Conservation (phyloP, 2,888 invertebrate genomes). For the Liposcelis brunnea region DNA sequence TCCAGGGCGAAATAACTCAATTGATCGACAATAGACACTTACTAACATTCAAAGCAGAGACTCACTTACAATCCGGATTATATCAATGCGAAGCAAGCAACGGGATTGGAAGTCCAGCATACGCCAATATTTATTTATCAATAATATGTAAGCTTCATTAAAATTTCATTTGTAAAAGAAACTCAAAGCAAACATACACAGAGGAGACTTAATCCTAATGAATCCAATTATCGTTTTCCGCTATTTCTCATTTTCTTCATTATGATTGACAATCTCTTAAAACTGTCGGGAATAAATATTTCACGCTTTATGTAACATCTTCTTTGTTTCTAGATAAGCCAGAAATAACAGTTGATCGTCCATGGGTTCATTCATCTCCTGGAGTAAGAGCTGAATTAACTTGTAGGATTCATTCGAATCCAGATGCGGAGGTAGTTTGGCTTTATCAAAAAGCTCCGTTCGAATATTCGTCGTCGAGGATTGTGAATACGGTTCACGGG, state of each 20-base stretch:
- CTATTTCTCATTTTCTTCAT: conserved; percentile 12
- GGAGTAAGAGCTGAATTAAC: conserved; percentile 50
- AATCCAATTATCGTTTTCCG: background rate
- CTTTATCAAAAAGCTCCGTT: conserved; percentile 43
- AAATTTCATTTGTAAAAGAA: too few relatives aligned
- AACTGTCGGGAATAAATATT: too few relatives aligned
- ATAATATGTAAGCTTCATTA: conserved; percentile 44
- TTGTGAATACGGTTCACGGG: conserved; percentile 34
- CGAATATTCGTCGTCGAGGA: conserved; percentile 27
- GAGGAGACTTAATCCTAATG: too few relatives aligned
- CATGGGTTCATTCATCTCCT: conserved; percentile 57
- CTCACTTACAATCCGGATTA: too few relatives aligned
- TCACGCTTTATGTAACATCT: too few relatives aligned
- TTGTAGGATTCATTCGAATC: conserved; percentile 50
- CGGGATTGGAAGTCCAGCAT: conserved; percentile 55
- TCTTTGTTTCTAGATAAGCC: conserved; percentile 68
- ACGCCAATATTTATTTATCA: conserved; percentile 45
- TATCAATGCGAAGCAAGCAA: conserved; percentile 51
- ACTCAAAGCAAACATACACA: too few relatives aligned
- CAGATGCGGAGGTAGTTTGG: conserved; percentile 47
- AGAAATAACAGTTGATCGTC: conserved; percentile 42
- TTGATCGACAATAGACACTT: too few relatives aligned
- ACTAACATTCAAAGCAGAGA: too few relatives aligned
- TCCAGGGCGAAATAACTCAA: too few relatives aligned
- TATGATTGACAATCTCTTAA: conserved; percentile 6